These are phyloP conservation scores for Mesaphorura yosii DNA, from an alignment of 1,140 invertebrate species.

Conservation along the genomic window DNA sequence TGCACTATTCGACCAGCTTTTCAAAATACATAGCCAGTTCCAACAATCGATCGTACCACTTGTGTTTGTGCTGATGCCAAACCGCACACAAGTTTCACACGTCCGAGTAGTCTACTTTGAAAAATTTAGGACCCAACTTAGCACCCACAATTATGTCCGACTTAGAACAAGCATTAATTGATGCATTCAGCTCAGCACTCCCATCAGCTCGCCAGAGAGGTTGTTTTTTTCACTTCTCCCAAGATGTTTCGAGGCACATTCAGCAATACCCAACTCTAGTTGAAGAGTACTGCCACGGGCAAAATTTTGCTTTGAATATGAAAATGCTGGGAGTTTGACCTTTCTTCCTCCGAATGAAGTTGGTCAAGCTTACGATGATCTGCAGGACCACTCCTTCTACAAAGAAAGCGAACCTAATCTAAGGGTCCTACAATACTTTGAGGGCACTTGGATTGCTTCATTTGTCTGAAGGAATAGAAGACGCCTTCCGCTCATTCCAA, in stretches of 20 bases:
- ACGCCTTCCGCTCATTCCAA: too few relatives aligned
- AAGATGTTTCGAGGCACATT: constrained; percentile 5
- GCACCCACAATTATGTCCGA: constrained; percentile 5
- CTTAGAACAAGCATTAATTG: constrained; percentile 6
- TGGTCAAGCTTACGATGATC: neutral
- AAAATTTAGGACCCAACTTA: neutral
- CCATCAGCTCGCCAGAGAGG: neutral
- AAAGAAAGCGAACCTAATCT: neutral
- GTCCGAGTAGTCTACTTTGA: neutral
- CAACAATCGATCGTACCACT: neutral
- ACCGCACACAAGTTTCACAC: neutral
- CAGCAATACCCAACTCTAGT: neutral
- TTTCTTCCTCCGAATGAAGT: neutral
- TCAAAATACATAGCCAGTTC: constrained; percentile 5
- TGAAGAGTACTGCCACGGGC: neutral
- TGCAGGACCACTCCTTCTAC: neutral
- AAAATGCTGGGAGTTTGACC: neutral
- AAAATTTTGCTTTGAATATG: neutral
- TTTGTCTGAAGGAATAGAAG: too few relatives aligned
- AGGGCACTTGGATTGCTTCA: neutral
- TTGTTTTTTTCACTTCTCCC: constrained; percentile 18
- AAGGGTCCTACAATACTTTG: neutral
- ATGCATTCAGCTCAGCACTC: neutral
- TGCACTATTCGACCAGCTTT: constrained; percentile 3
- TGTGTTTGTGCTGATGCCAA: neutral